Evolutionary conservation across 1,140 invertebrate species (phyloP).

Genomic region (Atopsyche davidsoni): DNA sequence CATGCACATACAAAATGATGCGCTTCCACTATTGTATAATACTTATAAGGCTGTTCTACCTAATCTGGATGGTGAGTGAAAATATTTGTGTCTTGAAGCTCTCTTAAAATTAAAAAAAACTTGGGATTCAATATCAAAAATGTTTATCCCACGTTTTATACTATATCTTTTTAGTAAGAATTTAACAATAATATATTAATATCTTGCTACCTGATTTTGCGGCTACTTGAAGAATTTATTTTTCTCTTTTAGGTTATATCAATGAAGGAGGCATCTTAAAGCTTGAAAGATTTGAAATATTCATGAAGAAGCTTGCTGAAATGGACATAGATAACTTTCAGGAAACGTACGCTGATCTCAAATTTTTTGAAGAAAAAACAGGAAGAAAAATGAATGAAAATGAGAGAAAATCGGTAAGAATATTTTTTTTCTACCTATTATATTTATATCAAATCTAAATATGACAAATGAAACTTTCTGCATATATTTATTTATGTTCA

Average conservation of each 20-base stretch:
- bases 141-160: constrained; percentile 3
- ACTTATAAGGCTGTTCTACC: constrained; percentile 85
- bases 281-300: constrained; percentile 78
- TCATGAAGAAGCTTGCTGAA: constrained; percentile 69
- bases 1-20: constrained; percentile 87
- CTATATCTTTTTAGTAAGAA: background rate
- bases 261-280: constrained; percentile 86
- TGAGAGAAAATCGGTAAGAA: constrained; percentile 43
- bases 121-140: constrained; percentile 12
- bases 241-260: constrained; percentile 69
- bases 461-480: too few relatives aligned
- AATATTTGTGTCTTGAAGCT: constrained; percentile 14
- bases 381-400: constrained; percentile 45
- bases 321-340: constrained; percentile 82
- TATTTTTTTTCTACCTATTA: background rate
- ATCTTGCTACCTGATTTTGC: too few relatives aligned
- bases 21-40: constrained; percentile 78
- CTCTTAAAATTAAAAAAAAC: constrained; percentile 12
- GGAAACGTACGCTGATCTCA: constrained; percentile 77
- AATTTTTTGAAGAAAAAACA: constrained; percentile 77
- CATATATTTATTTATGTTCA: too few relatives aligned
- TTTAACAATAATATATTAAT: background rate
- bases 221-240: too few relatives aligned
- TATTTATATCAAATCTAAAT: background rate
- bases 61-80: constrained; percentile 67